Evolutionary conservation across 2,113 vertebrate genomes (phyloP), one percentile per base, ranked within the genome.

Genomic region (Cyphomyrus plagiostoma): DNA sequence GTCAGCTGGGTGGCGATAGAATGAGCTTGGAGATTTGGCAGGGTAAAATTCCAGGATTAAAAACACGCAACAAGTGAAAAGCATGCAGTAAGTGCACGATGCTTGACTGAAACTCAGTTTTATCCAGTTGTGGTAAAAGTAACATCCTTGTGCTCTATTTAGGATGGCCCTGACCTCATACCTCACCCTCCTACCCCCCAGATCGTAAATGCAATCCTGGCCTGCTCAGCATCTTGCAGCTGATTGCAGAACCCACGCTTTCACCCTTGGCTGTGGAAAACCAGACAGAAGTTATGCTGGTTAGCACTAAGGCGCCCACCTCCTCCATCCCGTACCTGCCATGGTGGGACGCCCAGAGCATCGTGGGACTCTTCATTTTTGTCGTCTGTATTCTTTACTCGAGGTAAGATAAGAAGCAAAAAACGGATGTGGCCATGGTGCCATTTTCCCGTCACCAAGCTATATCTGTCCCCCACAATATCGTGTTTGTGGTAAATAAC

Each of bases 351-450:
- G 90, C 93, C 48, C 96, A 99, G 94, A 97, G 94, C 89, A 91
- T 97, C 4, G 90, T 97, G 87, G 98, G 98, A 13, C 92, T 99
- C 1, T 0, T 93, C 2, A 93, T 99, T 90, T 99, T 98, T 90
- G 94, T 98, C 89, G 45, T 97, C 42, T 99, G 98, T 92, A 97
- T 99, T 90, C 88, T 98, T 35, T 99, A 97, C 93, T 99, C 98
- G 66, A 98, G 98, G 98, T 99, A 94, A 92, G 93, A 85, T 66
- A 4, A 1, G 50, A 87, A 80, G 74, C 35, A 42, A 19, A 42
- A 35, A 6, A 4, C 15, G 2, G 35, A 42, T 42, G 35, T 80
- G 74, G 15, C 70, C 30, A 19, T 7, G 15, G 70, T 77, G 70
- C 35, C 70, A 13, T 39, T 77, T 42, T 42, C 17, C 4, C 2